Base-by-base conservation (phyloP, 2,113 vertebrate species). In the Alethe diademata region DNA sequence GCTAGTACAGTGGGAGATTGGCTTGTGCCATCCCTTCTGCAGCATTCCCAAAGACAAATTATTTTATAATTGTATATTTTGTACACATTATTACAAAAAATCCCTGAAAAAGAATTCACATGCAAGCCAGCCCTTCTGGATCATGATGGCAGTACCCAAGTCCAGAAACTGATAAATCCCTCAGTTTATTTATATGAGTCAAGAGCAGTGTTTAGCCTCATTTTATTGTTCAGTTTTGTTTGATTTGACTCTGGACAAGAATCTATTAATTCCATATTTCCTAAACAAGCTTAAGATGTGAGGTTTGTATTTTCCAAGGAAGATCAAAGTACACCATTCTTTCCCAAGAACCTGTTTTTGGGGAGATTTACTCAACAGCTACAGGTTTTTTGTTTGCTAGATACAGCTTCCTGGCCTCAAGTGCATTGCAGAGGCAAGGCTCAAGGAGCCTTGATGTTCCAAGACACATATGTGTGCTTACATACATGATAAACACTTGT, bases 381-480 rank as follows among this genome's bases (percentile, higher is more conserved):
- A 19, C 14, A 45, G 4, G 6, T 4, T 72, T 91, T 91, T n/a
- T 65, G 11, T 82, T 85, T 73, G 60, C 66, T 69, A 65, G 25
- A 28, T 70, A 8, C 0, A 78, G 40, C 14, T n/a, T 72, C 17
- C 28, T 69, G 22, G 45, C n/a, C 79, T 60, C 28, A 43, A 6
- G 20, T 15, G 50, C 13, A 5, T 50, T 48, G 10, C 42, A 42
- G 38, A 65, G 61, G 35, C 35, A 35, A 35, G 35, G 35, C 35
- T 35, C 35, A 35, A 35, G 35, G 35, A 35, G 35, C 35, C 35
- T 72, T 65, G 15, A 6, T 69, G 13, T 58, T 14, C 56, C 36
- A 78, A 31, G 25, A 61, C 5, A 47, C 0, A 0, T 50, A 26
- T 9, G 7, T 66, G 16, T 19, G 14, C 31, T 83, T 71, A 31